Percentiles rank a stretch among this genome's conserved stretches.
These are phyloP conservation scores for Drosophila lowei DNA, from an alignment of 1,140 invertebrate genomes.

Conservation along the genomic window DNA sequence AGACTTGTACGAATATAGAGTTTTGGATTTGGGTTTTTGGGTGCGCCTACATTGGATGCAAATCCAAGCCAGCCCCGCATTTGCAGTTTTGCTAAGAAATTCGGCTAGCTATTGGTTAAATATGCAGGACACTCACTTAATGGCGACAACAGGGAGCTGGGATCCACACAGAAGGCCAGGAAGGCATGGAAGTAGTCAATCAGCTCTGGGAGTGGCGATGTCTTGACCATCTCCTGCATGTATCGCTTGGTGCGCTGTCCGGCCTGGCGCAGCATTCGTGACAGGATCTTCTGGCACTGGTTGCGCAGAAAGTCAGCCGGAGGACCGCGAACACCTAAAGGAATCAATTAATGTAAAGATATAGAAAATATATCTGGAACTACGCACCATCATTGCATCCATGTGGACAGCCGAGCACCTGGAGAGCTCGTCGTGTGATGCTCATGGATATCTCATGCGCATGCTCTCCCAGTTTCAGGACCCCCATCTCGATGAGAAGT, in stretches of 20 bases:
- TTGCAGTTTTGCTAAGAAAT: conserved; percentile 13
- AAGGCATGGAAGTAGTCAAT: conserved; percentile 98
- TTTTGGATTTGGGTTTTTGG: conserved; percentile 20
- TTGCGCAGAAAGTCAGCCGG: conserved; percentile 95
- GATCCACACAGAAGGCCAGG: conserved; percentile 97
- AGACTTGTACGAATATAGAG: conserved; percentile 30
- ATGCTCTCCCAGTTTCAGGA: conserved; percentile 87
- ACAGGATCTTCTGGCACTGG: conserved; percentile 93
- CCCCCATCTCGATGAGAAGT: conserved; percentile 93
- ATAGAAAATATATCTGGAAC: too few species aligned
- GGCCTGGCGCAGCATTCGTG: conserved; percentile 88
- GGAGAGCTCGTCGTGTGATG: conserved; percentile 87
- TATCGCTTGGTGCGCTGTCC: conserved; percentile 90
- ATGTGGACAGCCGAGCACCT: conserved; percentile 96
- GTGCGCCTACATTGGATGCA: conserved; percentile 50
- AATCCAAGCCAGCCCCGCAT: conserved; percentile 42
- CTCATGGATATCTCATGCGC: conserved; percentile 84
- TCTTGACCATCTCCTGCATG: conserved; percentile 90
- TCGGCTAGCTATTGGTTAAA: background rate
- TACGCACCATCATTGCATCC: conserved; percentile 86
- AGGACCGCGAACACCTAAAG: conserved; percentile 89
- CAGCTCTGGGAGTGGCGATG: conserved; percentile 90
- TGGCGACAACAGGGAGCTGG: conserved; percentile 91
- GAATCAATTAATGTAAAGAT: conserved; percentile 1
- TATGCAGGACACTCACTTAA: conserved; percentile 87